These are phyloP conservation scores for Coelopa pilipes DNA, from an alignment of 2,888 invertebrate species.

Conservation along the genomic window DNA sequence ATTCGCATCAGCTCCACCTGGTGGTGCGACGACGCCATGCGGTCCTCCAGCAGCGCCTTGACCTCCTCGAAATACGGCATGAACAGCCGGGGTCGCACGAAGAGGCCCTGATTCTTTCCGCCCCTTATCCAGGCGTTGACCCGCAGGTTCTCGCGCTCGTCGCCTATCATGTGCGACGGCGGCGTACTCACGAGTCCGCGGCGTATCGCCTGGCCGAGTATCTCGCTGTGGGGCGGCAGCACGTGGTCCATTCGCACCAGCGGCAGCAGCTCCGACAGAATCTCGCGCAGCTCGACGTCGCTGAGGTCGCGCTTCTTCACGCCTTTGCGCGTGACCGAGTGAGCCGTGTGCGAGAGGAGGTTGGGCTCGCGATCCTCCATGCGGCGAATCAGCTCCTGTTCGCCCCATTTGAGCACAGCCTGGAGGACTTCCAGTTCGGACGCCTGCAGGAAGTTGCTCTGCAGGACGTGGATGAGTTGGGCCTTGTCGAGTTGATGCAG, in stretches of 20 bases:
- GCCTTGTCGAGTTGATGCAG: conserved; percentile 81
- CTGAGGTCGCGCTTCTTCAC: conserved; percentile 83
- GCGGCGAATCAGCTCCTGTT: conserved; percentile 81
- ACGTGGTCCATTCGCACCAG: conserved; percentile 91
- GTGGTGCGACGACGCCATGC: conserved; percentile 78
- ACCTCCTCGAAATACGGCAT: conserved; percentile 96
- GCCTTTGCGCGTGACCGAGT: conserved; percentile 85
- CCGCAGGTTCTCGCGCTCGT: conserved; percentile 73
- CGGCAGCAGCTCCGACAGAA: conserved; percentile 84
- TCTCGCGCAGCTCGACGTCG: conserved; percentile 86
- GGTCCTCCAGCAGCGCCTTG: conserved; percentile 86
- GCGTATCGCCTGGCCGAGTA: conserved; percentile 75
- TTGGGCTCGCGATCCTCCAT: conserved; percentile 93
- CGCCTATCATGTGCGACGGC: conserved; percentile 87
- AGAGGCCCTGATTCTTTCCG: conserved; percentile 76
- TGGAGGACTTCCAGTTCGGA: conserved; percentile 90
- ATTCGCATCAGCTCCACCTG: conserved; percentile 79
- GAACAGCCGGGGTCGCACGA: conserved; percentile 88
- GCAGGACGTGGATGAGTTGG: conserved; percentile 79
- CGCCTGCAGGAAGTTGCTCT: conserved; percentile 83
- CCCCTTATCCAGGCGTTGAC: conserved; percentile 85
- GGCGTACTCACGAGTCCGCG: conserved; percentile 83
- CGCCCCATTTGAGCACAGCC: conserved; percentile 89
- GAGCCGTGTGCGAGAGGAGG: conserved; percentile 90
- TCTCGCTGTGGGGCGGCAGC: conserved; percentile 84